These are phyloP conservation scores for Lacerta bilineata DNA, from an alignment of 2,797 vertebrate species.

Conservation along the genomic window DNA sequence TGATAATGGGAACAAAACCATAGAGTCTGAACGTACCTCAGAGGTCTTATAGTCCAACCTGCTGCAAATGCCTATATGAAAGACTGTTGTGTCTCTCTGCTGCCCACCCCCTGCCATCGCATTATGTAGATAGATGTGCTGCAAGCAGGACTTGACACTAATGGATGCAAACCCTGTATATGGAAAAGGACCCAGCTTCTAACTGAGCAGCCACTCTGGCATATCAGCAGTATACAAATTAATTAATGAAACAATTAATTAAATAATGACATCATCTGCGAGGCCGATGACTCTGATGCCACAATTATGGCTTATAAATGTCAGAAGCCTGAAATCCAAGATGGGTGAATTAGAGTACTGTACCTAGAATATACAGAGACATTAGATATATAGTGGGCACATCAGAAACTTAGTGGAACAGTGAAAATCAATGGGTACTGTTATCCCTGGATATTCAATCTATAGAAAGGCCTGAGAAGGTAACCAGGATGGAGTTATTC, in stretches of 20 bases:
- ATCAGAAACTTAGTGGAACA: background rate
- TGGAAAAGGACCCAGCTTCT: too few relatives aligned
- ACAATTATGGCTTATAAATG: background rate
- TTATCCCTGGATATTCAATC: background rate
- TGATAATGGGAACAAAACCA: background rate
- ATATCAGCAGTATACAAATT: too few relatives aligned
- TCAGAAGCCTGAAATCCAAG: background rate
- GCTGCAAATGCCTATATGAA: too few relatives aligned
- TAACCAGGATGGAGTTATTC: background rate
- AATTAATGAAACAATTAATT: too few relatives aligned
- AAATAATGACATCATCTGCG: background rate
- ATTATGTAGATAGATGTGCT: too few relatives aligned
- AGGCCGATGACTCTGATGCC: background rate
- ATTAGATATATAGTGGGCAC: background rate
- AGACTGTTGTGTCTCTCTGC: too few relatives aligned
- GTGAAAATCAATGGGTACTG: slow-evolving; percentile 13
- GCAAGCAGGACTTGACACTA: too few relatives aligned
- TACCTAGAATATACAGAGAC: background rate
- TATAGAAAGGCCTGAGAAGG: background rate
- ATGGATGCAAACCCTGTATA: too few relatives aligned
- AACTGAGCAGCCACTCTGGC: too few relatives aligned
- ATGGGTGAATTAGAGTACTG: background rate
- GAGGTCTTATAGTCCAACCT: too few relatives aligned
- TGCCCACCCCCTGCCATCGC: too few relatives aligned
- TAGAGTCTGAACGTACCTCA: too few relatives aligned